phyloP scores from a whole-genome alignment of 2,797 vertebrate genomes.

The Pelobates cultripes region DNA sequence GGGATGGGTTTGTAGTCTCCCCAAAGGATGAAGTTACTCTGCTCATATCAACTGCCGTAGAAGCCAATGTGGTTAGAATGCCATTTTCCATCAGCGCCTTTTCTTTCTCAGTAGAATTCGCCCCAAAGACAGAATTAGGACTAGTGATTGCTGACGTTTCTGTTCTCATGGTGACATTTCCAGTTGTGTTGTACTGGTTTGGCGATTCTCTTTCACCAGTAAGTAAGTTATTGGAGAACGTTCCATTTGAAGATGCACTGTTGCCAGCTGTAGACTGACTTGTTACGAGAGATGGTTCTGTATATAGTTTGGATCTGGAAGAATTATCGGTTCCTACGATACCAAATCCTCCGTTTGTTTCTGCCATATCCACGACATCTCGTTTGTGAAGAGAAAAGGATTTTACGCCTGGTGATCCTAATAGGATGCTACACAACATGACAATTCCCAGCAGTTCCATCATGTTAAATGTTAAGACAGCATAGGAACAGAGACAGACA shows the following conservation, averaged over 20 bases:
- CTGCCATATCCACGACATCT: constrained; percentile 47
- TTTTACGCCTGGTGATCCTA: constrained; percentile 55
- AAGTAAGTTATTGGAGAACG: constrained; percentile 30
- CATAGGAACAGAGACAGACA: constrained; percentile 15
- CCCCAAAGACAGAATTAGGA: constrained; percentile 15
- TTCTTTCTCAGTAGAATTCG: constrained; percentile 38
- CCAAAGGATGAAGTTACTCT: neutral
- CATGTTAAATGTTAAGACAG: constrained; percentile 62
- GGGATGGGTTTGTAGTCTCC: constrained; percentile 35
- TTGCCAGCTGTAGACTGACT: constrained; percentile 33
- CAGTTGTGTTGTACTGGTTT: neutral
- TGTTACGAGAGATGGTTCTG: constrained; percentile 41
- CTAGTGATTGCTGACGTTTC: constrained; percentile 5
- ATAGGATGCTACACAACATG: constrained; percentile 65
- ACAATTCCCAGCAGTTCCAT: constrained; percentile 55
- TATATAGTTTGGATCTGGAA: constrained; percentile 40
- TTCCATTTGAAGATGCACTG: constrained; percentile 46
- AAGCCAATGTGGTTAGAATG: constrained; percentile 56
- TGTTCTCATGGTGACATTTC: neutral
- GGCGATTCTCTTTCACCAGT: neutral
- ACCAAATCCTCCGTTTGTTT: constrained; percentile 42
- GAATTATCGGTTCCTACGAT: constrained; percentile 39
- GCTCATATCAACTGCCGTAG: neutral
- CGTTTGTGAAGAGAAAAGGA: constrained; percentile 60
- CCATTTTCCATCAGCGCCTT: constrained; percentile 51